Base-by-base conservation (phyloP, 2,888 invertebrate species). In the Hypomecis punctinalis region DNA sequence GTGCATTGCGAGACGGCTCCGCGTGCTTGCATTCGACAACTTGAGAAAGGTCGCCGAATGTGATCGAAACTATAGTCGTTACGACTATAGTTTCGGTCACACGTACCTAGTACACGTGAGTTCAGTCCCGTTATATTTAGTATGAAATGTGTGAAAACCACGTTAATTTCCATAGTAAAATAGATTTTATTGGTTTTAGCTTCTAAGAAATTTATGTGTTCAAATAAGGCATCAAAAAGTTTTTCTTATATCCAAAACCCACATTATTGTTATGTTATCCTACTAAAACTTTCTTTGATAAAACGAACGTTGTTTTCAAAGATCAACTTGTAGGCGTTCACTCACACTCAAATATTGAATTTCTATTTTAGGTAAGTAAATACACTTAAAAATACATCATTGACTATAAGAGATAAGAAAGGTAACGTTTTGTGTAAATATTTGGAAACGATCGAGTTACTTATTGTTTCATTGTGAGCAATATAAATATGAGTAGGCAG, bases 301-400 rank as follows among this genome's bases (percentile, higher is more conserved):
- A 47, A 9, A 1, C 33, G 10, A 33, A 33, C 9, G 4, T 11
- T 49, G 6, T 36, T 39, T 39, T 39, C 13, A 48, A 48, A 48
- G n/a, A n/a, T 23, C 36, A 11, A 51, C 11, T 4, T n/a, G 1
- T 37, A 5, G 4, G 6, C 9, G 37, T 37, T 5, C 37, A 46
- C 35, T 46, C n/a, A 53, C 40, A 61, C 53, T 53, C 43, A 61
- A 61, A 61, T 55, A 61, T 55, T 61, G 5, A 48, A 53, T 40
- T 11, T 35, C 53, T 35, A 5, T 42, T 33, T 11, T 46, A 60
- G 33, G 5, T 49, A 49, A 37, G 35, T 55, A 23, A 61, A 54
- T 40, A 55, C 61, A 61, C 54, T 52, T 52, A 52, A 11, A 43
- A 37, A 61, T 48, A 53, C 46, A 46, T 35, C 36, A 43, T 48